Base-by-base conservation (phyloP, 2,113 vertebrate genomes). In the Eleginops maclovinus region DNA sequence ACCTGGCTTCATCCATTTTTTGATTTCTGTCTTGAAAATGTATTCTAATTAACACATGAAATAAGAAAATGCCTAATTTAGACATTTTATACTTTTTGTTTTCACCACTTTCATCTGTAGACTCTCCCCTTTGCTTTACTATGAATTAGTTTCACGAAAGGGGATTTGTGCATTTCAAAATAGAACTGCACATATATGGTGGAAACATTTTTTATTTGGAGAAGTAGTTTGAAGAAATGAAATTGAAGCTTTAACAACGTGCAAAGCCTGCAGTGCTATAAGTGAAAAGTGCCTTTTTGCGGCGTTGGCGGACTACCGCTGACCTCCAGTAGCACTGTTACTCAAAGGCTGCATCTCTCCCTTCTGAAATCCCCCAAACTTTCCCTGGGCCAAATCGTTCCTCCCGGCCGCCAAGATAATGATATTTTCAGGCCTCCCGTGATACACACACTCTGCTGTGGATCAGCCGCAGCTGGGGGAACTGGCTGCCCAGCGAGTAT, bases 341-440 rank as follows among this genome's bases (percentile, higher is more conserved):
- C 81, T 76, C 46, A 54, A 66, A 81, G 64, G 72, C 81, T 44
- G 60, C 44, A 56, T 76, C 56, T 76, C 78, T 87, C 80, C 80
- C 77, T 79, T 70, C 86, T 86, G 79, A 93, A 93, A 93, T 91
- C 89, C 93, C 93, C 93, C 84, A 75, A 93, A 93, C 75, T 88
- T 90, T 82, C 89, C 91, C 81, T 65, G 54, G 11, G 83, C 91
- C 90, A 87, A 86, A 72, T 72, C 77, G 69, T 22, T 87, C 76
- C 76, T 81, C 63, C 88, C 24, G 49, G 51, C 83, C 36, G 59
- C 77, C 79, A 28, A 55, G 83, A 86, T 89, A 89, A 92, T 89
- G 90, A 70, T 17, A 76, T 88, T 89, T 79, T 71, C 92, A 93
- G 91, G 86, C 89, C 89, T 89, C 84, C 81, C 13, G 15, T 79